Evolutionary conservation across 1,140 invertebrate genomes (phyloP).

Genomic region (Pteromalus puparum): DNA sequence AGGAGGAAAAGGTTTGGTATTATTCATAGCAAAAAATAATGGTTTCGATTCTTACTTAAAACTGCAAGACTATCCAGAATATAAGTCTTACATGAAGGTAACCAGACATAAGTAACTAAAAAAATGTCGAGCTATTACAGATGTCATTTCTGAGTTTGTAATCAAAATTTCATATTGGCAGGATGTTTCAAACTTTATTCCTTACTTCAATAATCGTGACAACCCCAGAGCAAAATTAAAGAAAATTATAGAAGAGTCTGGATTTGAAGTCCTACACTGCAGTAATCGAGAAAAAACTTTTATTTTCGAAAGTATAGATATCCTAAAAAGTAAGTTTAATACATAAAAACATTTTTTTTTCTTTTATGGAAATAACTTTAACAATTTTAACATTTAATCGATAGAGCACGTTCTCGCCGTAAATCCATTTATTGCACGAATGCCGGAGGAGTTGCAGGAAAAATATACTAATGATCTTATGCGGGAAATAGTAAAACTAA

Average conservation of each 20-base stretch:
- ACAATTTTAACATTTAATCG: constrained; percentile 28
- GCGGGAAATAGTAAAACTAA: constrained; percentile 64
- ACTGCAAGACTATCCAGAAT: constrained; percentile 77
- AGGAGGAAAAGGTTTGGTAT: constrained; percentile 82
- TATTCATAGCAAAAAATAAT: constrained; percentile 83
- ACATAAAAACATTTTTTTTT: constrained; percentile 12
- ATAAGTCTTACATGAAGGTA: constrained; percentile 81
- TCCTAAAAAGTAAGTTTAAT: constrained; percentile 75
- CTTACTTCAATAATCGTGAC: constrained; percentile 67
- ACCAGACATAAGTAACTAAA: neutral
- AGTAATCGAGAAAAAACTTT: constrained; percentile 79
- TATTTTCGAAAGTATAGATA: constrained; percentile 78
- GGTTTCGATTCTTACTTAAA: constrained; percentile 83
- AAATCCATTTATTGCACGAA: constrained; percentile 83
- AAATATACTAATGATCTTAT: constrained; percentile 77
- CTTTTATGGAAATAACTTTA: constrained; percentile 46
- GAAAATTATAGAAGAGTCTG: constrained; percentile 78
- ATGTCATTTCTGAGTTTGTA: neutral
- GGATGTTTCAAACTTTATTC: constrained; percentile 68
- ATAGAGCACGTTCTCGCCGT: constrained; percentile 83
- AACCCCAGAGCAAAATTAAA: constrained; percentile 80
- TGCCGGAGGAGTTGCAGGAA: constrained; percentile 79
- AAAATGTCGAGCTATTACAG: constrained; percentile 39
- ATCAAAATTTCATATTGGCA: constrained; percentile 47
- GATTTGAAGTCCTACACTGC: constrained; percentile 82